Conservation (phyloP, 2,113 vertebrate genomes). For the Albula goreensis region DNA sequence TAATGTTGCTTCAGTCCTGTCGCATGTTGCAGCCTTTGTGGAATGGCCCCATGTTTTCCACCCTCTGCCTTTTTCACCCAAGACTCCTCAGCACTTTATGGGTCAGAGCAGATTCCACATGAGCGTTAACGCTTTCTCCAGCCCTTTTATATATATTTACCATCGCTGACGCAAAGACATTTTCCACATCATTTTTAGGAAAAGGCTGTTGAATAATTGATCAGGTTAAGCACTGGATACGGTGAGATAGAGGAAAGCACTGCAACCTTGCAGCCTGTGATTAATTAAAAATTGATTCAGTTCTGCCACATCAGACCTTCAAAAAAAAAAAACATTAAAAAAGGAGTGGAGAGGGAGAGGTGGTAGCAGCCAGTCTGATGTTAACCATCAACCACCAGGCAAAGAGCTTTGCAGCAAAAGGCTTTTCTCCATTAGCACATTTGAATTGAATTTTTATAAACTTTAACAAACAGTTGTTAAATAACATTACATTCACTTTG, state of each 20-base stretch:
- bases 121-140: background rate
- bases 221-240: background rate
- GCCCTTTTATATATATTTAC: background rate
- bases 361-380: no score
- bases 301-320: background rate
- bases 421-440: background rate
- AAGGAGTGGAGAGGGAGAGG: background rate
- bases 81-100: no score
- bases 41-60: background rate
- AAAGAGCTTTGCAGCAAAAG: background rate
- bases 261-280: background rate
- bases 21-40: background rate
- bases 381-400: no score
- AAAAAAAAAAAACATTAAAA: background rate
- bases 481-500: background rate
- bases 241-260: background rate
- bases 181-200: conserved; percentile 1
- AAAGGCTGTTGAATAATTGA: background rate
- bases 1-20: background rate
- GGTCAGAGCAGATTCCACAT: background rate
- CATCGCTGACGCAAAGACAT: background rate
- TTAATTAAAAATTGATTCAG: conserved; percentile 14
- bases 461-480: background rate
- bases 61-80: background rate
- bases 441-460: background rate